Evolutionary conservation across 2,797 vertebrate genomes (phyloP).

Genomic region (Anguilla marmorata): DNA sequence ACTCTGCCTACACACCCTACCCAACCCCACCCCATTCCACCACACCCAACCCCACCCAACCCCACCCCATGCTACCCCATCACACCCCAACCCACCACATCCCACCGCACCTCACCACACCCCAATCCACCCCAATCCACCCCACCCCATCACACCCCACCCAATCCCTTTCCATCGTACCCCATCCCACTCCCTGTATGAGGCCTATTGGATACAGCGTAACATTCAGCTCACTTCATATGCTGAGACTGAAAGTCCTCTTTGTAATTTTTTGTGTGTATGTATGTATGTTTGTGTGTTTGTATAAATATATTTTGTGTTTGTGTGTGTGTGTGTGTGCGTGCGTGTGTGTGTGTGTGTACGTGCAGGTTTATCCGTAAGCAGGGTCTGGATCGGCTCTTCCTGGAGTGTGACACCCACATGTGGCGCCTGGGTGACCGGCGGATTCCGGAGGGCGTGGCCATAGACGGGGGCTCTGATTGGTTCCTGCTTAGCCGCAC

Average conservation of each 20-base stretch:
- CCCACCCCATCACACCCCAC: too few species aligned
- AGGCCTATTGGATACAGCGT: neutral
- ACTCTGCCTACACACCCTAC: too few species aligned
- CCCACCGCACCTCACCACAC: too few species aligned
- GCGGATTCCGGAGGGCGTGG: constrained; percentile 91
- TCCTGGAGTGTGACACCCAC: constrained; percentile 94
- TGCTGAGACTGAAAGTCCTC: neutral
- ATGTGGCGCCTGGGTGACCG: constrained; percentile 98
- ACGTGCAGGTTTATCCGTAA: constrained; percentile 89
- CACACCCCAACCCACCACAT: too few species aligned
- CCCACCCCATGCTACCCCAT: neutral
- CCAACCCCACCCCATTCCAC: too few species aligned
- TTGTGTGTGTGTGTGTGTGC: neutral
- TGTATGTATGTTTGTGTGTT: neutral
- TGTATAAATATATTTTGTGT: neutral
- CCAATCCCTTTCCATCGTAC: too few species aligned
- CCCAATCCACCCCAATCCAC: too few species aligned
- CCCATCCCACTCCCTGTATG: constrained; percentile 44
- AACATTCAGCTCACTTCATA: neutral
- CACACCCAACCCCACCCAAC: too few species aligned
- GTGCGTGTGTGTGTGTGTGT: neutral
- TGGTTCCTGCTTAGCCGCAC: constrained; percentile 96
- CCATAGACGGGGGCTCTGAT: constrained; percentile 92
- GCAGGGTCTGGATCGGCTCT: constrained; percentile 93
- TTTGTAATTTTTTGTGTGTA: neutral